Evolutionary conservation across 2,113 vertebrate species (phyloP).

Genomic region (Myotis lucifugus): DNA sequence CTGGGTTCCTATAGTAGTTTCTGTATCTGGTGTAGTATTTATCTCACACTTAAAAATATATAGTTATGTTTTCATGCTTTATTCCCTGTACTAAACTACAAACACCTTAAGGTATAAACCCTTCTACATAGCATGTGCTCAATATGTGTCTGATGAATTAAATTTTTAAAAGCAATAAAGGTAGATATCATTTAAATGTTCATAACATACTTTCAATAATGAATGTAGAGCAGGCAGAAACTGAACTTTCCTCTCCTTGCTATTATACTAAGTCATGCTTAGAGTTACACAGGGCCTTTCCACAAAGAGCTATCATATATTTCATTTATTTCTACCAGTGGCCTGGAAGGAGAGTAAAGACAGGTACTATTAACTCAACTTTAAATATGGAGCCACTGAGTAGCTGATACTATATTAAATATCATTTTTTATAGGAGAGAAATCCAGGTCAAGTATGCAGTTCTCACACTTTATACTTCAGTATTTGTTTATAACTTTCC

Average conservation of each 20-base stretch:
- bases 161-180: conserved; percentile 14
- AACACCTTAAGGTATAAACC: neutral
- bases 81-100: neutral
- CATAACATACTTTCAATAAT: conserved; percentile 1
- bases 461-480: neutral
- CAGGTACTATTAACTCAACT: neutral
- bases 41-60: neutral
- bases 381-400: neutral
- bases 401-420: conserved; percentile 13
- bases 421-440: neutral
- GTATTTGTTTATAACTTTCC: neutral
- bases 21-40: neutral
- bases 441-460: conserved; percentile 17
- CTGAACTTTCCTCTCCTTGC: neutral
- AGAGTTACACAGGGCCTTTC: neutral
- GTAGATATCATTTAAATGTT: conserved; percentile 14
- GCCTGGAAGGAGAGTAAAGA: neutral
- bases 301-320: conserved; percentile 27
- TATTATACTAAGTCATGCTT: neutral
- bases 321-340: conserved; percentile 49
- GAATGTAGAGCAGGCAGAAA: neutral
- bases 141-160: neutral
- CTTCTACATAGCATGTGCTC: neutral
- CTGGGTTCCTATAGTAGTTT: neutral
- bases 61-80: neutral